Conservation (phyloP, 2,888 invertebrate genomes). For the Hipparchia sbordonii region DNA sequence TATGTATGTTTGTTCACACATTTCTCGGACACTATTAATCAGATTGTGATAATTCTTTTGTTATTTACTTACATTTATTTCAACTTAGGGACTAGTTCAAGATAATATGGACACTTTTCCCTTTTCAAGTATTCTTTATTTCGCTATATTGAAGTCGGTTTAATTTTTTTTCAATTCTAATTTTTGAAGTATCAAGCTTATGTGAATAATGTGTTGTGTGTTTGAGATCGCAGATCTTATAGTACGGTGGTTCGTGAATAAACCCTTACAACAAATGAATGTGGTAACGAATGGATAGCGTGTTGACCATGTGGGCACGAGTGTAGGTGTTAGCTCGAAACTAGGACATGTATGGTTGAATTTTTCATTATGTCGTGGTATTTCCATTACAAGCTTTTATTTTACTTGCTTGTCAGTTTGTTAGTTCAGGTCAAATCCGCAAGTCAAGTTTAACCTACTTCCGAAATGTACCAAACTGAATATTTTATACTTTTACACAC, state of each 20-base stretch:
- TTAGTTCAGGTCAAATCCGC: conserved; percentile 4
- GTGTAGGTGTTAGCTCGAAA: conserved; percentile 21
- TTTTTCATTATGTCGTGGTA: conserved; percentile 7
- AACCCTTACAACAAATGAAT: conserved; percentile 28
- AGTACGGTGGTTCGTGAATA: not conserved
- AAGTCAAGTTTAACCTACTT: not conserved
- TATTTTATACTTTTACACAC: not conserved
- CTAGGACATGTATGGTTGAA: conserved; percentile 16
- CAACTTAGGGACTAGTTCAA: too few relatives aligned
- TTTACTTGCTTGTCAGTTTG: conserved; percentile 1
- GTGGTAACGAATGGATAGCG: conserved; percentile 52
- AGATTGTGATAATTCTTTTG: too few relatives aligned
- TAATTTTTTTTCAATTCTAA: too few relatives aligned
- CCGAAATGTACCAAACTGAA: not conserved
- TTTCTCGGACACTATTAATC: too few relatives aligned
- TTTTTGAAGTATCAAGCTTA: too few relatives aligned
- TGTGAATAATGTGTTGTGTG: too few relatives aligned
- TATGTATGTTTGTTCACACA: too few relatives aligned
- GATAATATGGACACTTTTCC: too few relatives aligned
- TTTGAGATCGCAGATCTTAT: too few relatives aligned
- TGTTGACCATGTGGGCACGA: conserved; percentile 38
- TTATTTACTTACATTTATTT: too few relatives aligned
- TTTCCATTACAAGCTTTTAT: conserved; percentile 16
- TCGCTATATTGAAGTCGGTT: too few relatives aligned
- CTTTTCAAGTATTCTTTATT: too few relatives aligned